Evolutionary conservation across 2,888 invertebrate species (phyloP), one percentile per base, ranked within the genome.

Genomic region (Zaprionus bogoriensis): DNA sequence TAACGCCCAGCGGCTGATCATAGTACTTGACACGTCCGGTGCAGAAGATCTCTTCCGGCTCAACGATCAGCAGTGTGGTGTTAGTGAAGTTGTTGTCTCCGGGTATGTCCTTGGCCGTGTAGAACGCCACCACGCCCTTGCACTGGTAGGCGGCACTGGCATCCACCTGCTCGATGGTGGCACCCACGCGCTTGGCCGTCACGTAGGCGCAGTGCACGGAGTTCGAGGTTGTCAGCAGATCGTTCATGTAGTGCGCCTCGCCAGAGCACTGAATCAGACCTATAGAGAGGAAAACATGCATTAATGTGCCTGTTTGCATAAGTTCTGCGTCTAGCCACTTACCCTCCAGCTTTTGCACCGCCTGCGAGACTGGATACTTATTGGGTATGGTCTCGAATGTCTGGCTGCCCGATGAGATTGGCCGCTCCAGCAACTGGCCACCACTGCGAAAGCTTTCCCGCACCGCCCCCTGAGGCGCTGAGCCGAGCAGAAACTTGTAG

Each of bases 231-330:
- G 92, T 91, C 5, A 94, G 93, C 17, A 95, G 91, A 88, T 97
- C 97, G 87, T 95, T 95, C 17, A 95, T 92, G 89, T 95, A 98
- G 48, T 93, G 92, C 0, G 96, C 95, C 89, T 96, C 96, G 1
- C 97, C 97, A 77, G 93, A 92, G 72, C 94, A 93, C 74, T 94
- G 94, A 41, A 93, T 92, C 1, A 81, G 75, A 0, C 78, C 78
- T 78, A 5, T 4, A 19, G 4, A 7, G 3, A 23, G 12, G 0
- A 4, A n/a, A n/a, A n/a, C n/a, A n/a, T n/a, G n/a, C 20, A 1
- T 7, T 4, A 0, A n/a, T n/a, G n/a, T n/a, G n/a, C n/a, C n/a
- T n/a, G n/a, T n/a, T n/a, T 1, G 17, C 39, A 22, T 3, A 36
- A 4, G 23, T 2, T 2, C 2, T 0, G 3, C 1, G 9, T 6